Conservation (phyloP, 2,797 vertebrate genomes). For the Anguilla marmorata region DNA sequence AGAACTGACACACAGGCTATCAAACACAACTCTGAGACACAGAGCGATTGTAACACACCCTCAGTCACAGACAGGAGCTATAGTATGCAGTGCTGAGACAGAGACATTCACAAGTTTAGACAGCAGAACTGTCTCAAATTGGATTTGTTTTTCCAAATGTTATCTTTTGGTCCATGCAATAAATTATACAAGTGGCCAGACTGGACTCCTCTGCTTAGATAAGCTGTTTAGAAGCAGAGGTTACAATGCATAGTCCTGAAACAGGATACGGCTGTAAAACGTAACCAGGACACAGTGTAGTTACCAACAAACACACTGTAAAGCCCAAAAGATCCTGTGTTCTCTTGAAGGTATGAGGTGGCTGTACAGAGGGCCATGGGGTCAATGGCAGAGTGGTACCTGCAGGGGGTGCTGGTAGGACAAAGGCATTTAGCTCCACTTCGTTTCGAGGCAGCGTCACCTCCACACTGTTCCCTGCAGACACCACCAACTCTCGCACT, state of each 20-base stretch:
- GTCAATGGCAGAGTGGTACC: slow-evolving; percentile 62
- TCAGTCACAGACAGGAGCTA: background rate
- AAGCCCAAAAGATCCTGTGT: background rate
- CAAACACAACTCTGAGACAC: background rate
- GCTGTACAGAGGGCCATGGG: background rate
- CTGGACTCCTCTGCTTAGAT: no score
- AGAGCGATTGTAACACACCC: background rate
- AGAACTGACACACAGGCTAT: background rate
- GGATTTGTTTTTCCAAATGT: background rate
- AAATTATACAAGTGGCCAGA: no score
- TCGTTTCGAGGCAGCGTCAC: slow-evolving; percentile 87
- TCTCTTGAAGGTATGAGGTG: background rate
- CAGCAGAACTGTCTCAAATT: background rate
- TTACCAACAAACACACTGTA: background rate
- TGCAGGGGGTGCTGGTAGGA: slow-evolving; percentile 75
- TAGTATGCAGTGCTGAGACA: background rate
- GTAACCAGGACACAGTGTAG: background rate
- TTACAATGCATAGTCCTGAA: background rate
- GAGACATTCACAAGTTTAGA: background rate
- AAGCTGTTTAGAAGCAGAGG: background rate
- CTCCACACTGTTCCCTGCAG: slow-evolving; percentile 88
- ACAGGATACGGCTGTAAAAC: background rate
- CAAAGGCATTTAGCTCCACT: slow-evolving; percentile 91
- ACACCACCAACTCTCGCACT: slow-evolving; percentile 88
- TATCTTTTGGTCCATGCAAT: background rate